Conservation (phyloP, 2,797 vertebrate species). For the Hafferia zeledoni region DNA sequence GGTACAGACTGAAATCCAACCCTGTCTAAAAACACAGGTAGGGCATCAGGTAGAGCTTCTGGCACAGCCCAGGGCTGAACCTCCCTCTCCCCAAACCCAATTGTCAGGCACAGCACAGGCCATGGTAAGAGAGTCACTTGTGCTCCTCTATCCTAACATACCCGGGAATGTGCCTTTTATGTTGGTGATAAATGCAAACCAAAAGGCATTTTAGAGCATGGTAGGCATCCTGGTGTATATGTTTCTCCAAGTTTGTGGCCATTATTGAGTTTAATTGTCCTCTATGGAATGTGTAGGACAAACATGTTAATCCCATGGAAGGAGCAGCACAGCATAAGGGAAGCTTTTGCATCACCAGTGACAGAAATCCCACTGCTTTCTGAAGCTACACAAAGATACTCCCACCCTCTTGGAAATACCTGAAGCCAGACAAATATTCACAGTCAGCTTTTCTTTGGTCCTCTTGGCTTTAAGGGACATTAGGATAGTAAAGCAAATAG, state of each 20-base stretch:
- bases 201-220: not conserved
- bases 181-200: not conserved
- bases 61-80: not conserved
- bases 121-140: not conserved
- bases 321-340: not conserved
- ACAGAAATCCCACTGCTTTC: slow-evolving; percentile 8
- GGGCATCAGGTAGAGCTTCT: not conserved
- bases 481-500: not conserved
- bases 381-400: not conserved
- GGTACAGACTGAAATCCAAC: not conserved
- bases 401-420: not conserved
- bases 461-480: not conserved
- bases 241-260: not conserved
- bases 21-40: not conserved
- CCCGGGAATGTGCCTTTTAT: not conserved
- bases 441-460: not conserved
- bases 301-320: slow-evolving; percentile 20
- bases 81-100: not conserved
- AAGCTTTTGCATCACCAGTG: slow-evolving; percentile 6
- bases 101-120: not conserved
- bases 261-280: not conserved
- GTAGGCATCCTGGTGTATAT: not conserved
- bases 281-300: not conserved
- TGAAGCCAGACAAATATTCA: slow-evolving; percentile 7
- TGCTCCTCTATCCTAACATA: not conserved